Percentiles rank a stretch among this genome's conserved stretches.
Evolutionary conservation across 2,888 invertebrate genomes (phyloP).

Genomic region (Cactoblastis cactorum): DNA sequence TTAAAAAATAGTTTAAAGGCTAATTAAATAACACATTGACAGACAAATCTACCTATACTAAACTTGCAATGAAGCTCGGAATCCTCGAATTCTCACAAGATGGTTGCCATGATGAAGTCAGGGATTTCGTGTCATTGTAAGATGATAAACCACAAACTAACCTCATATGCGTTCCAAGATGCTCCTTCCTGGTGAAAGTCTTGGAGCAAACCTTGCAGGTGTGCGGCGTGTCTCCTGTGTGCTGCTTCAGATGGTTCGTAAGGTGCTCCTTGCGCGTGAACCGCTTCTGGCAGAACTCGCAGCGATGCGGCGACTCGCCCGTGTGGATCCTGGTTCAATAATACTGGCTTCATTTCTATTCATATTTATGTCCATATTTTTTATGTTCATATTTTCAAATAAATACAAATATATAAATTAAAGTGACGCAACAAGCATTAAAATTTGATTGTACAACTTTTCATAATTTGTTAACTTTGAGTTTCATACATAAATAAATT

Average conservation of each 20-base stretch:
- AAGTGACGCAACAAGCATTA: too few relatives aligned
- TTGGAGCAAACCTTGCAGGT: slow-evolving; percentile 87
- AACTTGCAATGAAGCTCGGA: too few relatives aligned
- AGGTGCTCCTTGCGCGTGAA: slow-evolving; percentile 86
- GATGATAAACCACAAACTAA: too few relatives aligned
- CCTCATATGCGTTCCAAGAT: slow-evolving; percentile 87
- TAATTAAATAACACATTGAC: too few relatives aligned
- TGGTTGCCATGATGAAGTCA: not conserved
- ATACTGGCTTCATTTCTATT: not conserved
- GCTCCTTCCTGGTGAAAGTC: slow-evolving; percentile 86
- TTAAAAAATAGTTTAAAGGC: too few relatives aligned
- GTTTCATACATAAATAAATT: too few relatives aligned
- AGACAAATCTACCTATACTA: too few relatives aligned
- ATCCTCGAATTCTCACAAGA: too few relatives aligned
- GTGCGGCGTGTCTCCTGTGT: slow-evolving; percentile 85
- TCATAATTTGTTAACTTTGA: too few relatives aligned
- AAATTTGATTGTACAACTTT: too few relatives aligned
- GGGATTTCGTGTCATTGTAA: too few relatives aligned
- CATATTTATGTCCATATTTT: not conserved
- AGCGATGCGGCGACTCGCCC: slow-evolving; percentile 86
- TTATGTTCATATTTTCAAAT: slow-evolving; percentile 1
- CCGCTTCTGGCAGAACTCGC: slow-evolving; percentile 85
- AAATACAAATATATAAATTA: too few relatives aligned
- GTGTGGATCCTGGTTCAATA: slow-evolving; percentile 69
- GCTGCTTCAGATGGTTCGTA: slow-evolving; percentile 83